Percentiles rank a stretch among this genome's conserved stretches.
These are phyloP conservation scores for Lepilemur ruficaudatus DNA, from an alignment of 2,797 vertebrate genomes.

Conservation along the genomic window DNA sequence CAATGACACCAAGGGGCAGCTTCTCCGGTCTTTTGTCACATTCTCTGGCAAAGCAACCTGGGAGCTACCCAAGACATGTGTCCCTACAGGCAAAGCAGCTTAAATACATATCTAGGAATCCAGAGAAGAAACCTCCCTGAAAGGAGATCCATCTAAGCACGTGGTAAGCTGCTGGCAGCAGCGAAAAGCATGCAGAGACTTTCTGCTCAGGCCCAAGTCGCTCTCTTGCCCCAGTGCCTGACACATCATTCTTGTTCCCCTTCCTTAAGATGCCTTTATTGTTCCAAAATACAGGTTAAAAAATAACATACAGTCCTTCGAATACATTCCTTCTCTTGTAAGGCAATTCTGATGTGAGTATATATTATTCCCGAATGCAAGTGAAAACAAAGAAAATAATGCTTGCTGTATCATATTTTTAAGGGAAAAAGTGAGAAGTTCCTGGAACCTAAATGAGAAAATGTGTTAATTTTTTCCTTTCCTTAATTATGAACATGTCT, in stretches of 20 bases:
- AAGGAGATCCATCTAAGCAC: neutral
- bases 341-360: conserved; percentile 27
- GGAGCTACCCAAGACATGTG: neutral
- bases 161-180: fast-evolving
- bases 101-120: neutral
- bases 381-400: neutral
- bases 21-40: neutral
- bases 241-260: neutral
- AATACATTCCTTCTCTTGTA: neutral
- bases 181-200: neutral
- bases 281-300: neutral
- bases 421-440: conserved; percentile 9
- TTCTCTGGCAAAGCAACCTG: conserved; percentile 19
- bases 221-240: neutral
- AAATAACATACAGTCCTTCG: neutral
- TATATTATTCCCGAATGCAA: neutral
- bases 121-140: neutral
- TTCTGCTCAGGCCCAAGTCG: neutral
- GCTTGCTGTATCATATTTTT: neutral
- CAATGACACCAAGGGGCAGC: neutral
- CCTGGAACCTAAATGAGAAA: conserved; percentile 33
- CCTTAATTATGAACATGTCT: conserved; percentile 2
- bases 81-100: neutral
- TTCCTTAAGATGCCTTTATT: neutral
- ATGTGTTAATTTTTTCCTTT: neutral